These are phyloP conservation scores for Zalophus californianus DNA, from an alignment of 2,797 vertebrate species.

Conservation along the genomic window DNA sequence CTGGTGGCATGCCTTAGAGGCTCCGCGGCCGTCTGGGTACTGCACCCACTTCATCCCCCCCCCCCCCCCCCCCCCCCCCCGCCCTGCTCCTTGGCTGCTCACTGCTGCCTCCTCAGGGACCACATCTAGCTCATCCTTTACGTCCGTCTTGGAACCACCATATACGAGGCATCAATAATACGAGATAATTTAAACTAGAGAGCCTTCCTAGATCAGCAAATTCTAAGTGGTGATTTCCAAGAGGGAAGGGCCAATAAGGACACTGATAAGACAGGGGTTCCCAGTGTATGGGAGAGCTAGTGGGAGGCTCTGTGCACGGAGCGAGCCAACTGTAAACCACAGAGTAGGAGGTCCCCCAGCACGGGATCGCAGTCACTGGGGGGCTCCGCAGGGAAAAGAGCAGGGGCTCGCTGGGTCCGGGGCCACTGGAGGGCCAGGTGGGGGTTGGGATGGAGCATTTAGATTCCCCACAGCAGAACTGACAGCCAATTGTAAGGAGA, in stretches of 20 bases:
- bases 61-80: neutral
- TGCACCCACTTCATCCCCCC: accelerated
- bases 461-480: neutral
- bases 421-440: neutral
- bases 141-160: neutral
- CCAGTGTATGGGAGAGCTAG: accelerated
- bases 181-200: neutral
- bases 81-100: neutral
- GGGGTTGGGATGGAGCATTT: neutral
- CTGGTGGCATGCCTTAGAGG: accelerated
- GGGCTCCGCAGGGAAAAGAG: neutral
- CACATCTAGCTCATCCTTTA: neutral
- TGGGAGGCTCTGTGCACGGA: neutral
- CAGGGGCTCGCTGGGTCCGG: accelerated
- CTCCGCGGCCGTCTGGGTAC: accelerated
- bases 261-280: neutral
- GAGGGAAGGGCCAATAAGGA: neutral
- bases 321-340: neutral
- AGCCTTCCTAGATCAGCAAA: neutral
- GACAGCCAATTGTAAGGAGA: accelerated
- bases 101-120: neutral
- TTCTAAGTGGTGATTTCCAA: neutral
- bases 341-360: neutral
- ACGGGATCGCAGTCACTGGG: neutral
- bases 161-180: neutral